These are phyloP conservation scores for Geotrupes spiniger DNA, from an alignment of 2,888 invertebrate genomes.

Conservation along the genomic window DNA sequence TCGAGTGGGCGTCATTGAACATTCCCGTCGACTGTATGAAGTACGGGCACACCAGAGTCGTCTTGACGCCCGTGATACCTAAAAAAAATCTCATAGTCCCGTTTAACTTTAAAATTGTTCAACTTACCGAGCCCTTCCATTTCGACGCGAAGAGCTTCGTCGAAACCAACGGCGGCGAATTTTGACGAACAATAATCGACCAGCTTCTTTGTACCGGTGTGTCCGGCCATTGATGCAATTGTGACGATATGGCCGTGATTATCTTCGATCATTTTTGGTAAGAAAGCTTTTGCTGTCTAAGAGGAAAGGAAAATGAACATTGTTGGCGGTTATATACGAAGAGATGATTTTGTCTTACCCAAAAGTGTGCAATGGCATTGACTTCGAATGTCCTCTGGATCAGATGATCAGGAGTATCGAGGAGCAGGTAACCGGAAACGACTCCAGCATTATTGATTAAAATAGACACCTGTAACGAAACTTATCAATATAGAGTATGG, in stretches of 20 bases:
- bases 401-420: slow-evolving; percentile 82
- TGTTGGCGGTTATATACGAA: background rate
- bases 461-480: slow-evolving; percentile 57
- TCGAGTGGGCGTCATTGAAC: slow-evolving; percentile 87
- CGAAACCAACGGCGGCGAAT: slow-evolving; percentile 82
- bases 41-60: slow-evolving; percentile 91
- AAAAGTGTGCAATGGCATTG: slow-evolving; percentile 87
- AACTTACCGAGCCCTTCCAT: slow-evolving; percentile 57
- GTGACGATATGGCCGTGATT: slow-evolving; percentile 92
- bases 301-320: background rate
- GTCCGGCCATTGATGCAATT: slow-evolving; percentile 78
- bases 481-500: too few relatives aligned
- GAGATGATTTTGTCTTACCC: too few relatives aligned
- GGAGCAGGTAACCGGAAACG: slow-evolving; percentile 72
- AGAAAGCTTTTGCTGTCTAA: slow-evolving; percentile 92
- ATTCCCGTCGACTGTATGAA: slow-evolving; percentile 92
- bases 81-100: slow-evolving; percentile 22
- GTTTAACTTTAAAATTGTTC: slow-evolving; percentile 31
- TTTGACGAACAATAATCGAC: slow-evolving; percentile 95
- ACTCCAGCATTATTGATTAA: slow-evolving; percentile 95
- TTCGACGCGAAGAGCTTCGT: slow-evolving; percentile 66
- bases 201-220: slow-evolving; percentile 76
- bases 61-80: slow-evolving; percentile 57
- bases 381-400: slow-evolving; percentile 88
- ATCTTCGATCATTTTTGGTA: slow-evolving; percentile 83